Base-by-base conservation (phyloP, 2,888 invertebrate genomes). In the Eretmocerus hayati region DNA sequence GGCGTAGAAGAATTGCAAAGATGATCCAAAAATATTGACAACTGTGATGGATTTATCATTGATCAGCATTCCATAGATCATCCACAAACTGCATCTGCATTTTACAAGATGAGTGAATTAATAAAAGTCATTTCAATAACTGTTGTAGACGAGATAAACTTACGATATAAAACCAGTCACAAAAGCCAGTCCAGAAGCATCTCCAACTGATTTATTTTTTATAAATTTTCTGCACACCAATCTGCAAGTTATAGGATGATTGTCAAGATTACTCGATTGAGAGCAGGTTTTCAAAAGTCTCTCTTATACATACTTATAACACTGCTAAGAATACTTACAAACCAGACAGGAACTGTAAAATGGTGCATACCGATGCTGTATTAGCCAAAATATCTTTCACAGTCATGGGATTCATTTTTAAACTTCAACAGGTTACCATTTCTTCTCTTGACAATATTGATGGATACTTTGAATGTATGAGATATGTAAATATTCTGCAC, bases 321-420 rank as follows among this genome's bases (percentile, higher is more conserved):
- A 37, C 19, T 37, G 37, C 8, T 22, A 23, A 39, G 11, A 37
- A 9, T 39, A 81, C 86, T 82, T 80, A 91, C 91, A 81, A 78
- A 74, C 91, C 91, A 51, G 90, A 85, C 59, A 91, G 74, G 77
- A 89, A 91, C 66, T 90, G 89, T 52, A 87, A 72, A 58, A 90
- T 80, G 15, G 90, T 90, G 55, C 85, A 83, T 52, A 84, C 72
- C 39, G 88, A 86, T 31, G 90, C 90, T 36, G 81, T 74, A 4
- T 72, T 64, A 8, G 77, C 77, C 42, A 79, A 63, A 45, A 53
- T 43, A 38, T 53, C 50, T 48, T 48, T 53, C 20, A 46, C 39
- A 9, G 30, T 23, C 22, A 38, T 20, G 13, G 48, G 43, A 18
- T 53, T 39, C 50, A 53, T 53, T 5, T 16, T 47, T 19, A 21